These are phyloP conservation scores for Acanthurus leucopareius DNA, from an alignment of 2,797 vertebrate species.

Conservation along the genomic window DNA sequence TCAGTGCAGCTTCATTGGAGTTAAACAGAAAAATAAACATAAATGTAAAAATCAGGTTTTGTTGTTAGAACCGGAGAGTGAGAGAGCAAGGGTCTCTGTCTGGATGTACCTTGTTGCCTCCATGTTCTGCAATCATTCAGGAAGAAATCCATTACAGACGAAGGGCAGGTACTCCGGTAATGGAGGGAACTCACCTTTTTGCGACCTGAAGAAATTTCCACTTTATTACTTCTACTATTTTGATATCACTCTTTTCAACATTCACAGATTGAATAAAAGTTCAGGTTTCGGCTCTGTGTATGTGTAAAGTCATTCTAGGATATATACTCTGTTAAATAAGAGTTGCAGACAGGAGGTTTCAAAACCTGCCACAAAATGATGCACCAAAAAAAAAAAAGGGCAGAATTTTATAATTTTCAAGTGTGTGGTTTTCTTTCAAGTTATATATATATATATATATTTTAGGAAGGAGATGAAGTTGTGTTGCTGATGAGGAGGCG, in stretches of 20 bases:
- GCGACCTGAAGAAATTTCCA: slow-evolving; percentile 48
- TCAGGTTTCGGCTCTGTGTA: slow-evolving; percentile 8
- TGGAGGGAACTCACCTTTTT: slow-evolving; percentile 51
- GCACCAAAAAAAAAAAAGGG: background rate
- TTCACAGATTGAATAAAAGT: slow-evolving; percentile 12
- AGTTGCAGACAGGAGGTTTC: background rate
- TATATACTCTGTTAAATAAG: background rate
- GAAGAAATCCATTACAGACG: slow-evolving; percentile 55
- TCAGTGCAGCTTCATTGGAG: background rate
- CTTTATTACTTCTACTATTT: slow-evolving; percentile 57
- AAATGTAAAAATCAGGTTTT: slow-evolving; percentile 31
- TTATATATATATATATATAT: background rate
- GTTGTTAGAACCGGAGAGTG: background rate
- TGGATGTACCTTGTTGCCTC: slow-evolving; percentile 1
- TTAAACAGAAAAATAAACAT: background rate
- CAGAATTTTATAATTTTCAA: background rate
- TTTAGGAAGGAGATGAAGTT: slow-evolving; percentile 9
- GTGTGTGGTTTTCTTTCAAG: background rate
- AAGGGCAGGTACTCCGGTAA: slow-evolving; percentile 53
- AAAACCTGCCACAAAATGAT: slow-evolving; percentile 6
- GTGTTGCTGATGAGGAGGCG: slow-evolving; percentile 35
- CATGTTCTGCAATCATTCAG: slow-evolving; percentile 37
- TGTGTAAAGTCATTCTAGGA: slow-evolving; percentile 19
- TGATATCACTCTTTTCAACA: slow-evolving; percentile 40
- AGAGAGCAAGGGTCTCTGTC: slow-evolving; percentile 26